Evolutionary conservation across 2,113 vertebrate genomes (phyloP).

Genomic region (Ceyx margarethae): DNA sequence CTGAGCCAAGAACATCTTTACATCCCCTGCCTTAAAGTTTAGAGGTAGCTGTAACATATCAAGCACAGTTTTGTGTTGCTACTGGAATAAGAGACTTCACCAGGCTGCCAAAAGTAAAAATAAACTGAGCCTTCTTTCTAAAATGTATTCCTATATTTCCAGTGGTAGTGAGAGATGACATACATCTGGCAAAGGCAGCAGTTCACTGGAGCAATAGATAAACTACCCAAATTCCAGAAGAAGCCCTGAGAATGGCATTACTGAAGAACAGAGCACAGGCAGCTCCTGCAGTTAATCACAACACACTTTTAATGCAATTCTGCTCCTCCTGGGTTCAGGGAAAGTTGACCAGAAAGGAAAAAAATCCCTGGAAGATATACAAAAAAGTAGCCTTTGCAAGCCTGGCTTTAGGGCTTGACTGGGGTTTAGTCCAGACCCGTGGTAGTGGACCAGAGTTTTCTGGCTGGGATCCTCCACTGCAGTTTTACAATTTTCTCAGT

Average conservation of each 20-base stretch:
- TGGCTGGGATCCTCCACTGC: background rate
- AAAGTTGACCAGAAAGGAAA: background rate
- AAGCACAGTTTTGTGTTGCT: background rate
- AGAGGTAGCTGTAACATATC: conserved; percentile 29
- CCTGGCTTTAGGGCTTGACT: background rate
- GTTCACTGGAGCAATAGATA: background rate
- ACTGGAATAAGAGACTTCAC: conserved; percentile 25
- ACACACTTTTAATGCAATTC: background rate
- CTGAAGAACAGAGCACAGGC: background rate
- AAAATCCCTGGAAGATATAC: background rate
- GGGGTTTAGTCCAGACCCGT: background rate
- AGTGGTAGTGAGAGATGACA: background rate
- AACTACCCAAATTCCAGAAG: background rate
- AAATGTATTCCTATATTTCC: background rate
- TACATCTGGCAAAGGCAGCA: background rate
- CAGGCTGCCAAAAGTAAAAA: conserved; percentile 16
- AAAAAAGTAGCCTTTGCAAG: background rate
- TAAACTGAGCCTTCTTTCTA: background rate
- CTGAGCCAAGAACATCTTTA: conserved; percentile 18
- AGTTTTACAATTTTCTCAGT: background rate
- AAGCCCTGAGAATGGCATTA: background rate
- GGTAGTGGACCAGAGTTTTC: background rate
- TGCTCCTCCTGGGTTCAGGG: background rate
- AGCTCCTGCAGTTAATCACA: background rate
- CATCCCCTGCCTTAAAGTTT: background rate